Conservation (phyloP, 2,888 invertebrate species). For the Aricia artaxerxes region DNA sequence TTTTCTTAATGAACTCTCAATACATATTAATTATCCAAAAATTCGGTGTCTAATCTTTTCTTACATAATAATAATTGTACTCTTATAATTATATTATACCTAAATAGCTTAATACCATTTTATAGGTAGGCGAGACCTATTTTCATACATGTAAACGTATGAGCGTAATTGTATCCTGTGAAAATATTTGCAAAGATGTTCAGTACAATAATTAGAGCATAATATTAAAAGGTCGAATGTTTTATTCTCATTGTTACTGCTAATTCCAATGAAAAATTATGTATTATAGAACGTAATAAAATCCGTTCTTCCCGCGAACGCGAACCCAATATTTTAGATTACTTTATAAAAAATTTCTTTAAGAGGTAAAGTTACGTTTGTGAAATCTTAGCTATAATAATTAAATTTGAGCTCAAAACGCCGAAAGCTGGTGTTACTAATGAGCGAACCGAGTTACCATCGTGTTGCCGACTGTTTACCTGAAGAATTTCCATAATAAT, state of each 20-base stretch:
- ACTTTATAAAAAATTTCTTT: neutral
- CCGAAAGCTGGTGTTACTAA: conserved; percentile 29
- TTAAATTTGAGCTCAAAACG: conserved; percentile 26
- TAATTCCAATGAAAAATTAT: neutral
- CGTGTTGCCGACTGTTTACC: conserved; percentile 29
- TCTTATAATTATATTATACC: too few relatives aligned
- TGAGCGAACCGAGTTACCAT: conserved; percentile 27
- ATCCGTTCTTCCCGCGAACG: neutral
- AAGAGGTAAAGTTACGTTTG: neutral
- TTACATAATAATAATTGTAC: too few relatives aligned
- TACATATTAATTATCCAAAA: too few relatives aligned
- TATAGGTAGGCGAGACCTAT: neutral
- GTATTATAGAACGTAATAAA: neutral
- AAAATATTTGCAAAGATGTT: neutral
- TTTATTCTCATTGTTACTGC: neutral
- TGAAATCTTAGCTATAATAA: conserved; percentile 25
- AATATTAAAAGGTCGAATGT: neutral
- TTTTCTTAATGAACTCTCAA: too few relatives aligned
- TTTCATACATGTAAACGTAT: neutral
- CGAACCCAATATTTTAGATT: neutral
- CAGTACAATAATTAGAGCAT: neutral
- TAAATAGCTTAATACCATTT: too few relatives aligned
- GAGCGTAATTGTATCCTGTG: neutral
- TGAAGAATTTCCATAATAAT: conserved; percentile 34
- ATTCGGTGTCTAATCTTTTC: too few relatives aligned